A percentile compares a stretch with the other conserved stretches of the same genome.
Evolutionary conservation across 2,113 vertebrate genomes (phyloP).

Genomic region (Eolophus roseicapilla): DNA sequence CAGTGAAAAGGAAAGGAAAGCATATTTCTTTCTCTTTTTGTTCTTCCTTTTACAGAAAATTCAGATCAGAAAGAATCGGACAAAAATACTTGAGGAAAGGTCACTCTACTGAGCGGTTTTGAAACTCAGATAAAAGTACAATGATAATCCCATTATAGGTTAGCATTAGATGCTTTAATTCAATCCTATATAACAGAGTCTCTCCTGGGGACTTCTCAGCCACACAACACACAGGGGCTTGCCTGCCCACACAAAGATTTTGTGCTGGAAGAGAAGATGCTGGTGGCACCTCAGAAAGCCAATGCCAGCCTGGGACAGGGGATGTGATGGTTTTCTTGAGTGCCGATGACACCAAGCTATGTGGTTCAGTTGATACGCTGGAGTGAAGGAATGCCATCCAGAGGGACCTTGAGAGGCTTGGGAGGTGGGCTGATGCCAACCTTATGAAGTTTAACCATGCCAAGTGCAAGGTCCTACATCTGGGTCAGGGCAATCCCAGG

Average conservation of each 20-base stretch:
- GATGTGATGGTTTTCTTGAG: not conserved
- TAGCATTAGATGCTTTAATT: not conserved
- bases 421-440: too few relatives aligned
- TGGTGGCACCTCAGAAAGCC: not conserved
- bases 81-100: constrained; percentile 19
- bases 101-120: constrained; percentile 9
- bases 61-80: not conserved
- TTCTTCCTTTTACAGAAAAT: not conserved
- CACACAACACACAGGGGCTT: not conserved
- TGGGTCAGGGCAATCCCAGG: too few relatives aligned
- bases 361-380: too few relatives aligned
- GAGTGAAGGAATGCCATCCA: too few relatives aligned
- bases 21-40: not conserved
- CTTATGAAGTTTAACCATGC: too few relatives aligned
- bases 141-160: not conserved
- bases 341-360: not conserved
- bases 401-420: too few relatives aligned
- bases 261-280: not conserved
- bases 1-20: not conserved
- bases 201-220: not conserved
- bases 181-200: not conserved
- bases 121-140: not conserved
- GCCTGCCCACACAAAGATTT: not conserved
- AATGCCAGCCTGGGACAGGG: not conserved
- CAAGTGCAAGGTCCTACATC: too few relatives aligned